Base-by-base conservation (phyloP, 2,113 vertebrate species). In the Alces alces region DNA sequence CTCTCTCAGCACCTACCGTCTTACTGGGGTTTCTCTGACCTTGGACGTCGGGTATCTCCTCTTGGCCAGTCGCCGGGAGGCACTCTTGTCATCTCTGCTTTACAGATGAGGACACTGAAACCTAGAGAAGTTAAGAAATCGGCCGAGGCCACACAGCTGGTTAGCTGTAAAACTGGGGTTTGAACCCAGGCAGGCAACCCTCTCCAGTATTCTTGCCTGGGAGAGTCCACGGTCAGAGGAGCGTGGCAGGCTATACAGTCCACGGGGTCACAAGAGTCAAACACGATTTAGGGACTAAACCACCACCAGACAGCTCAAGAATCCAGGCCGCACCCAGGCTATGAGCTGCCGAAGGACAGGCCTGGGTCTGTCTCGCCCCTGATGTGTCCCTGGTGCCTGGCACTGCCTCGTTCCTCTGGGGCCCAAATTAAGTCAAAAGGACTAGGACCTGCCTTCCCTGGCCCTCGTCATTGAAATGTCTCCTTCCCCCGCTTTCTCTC, bases 271-370 rank as follows among this genome's bases (percentile, higher is more conserved):
- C 64, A 36, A n/a, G n/a, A 23, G 64, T 21, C 10, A 2, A 36
- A 5, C 17, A 12, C 7, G 36, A 36, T 9, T 21, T 2, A 6
- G 9, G 21, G 64, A 21, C n/a, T 36, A 11, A 23, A 12, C 2
- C n/a, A 0, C 64, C 64, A 21, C 4, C n/a, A 21, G 64, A 1
- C n/a, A 23, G 17, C n/a, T 7, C 19, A 3, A 5, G 64, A 36
- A 3, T 36, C 64, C 64, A 11, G 64, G 64, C 64, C n/a, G 2
- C 9, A 1, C n/a, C 17, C 64, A 0, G 0, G 9, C n/a, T 21
- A 2, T 10, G 17, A 36, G 64, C 16, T 21, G 64, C 9, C 0
- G 64, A 33, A 5, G 64, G 64, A 6, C 0, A 0, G n/a, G 19
- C 9, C n/a, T 9, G 2, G 64, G 64, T 17, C 17, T 11, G 17